phyloP scores from a whole-genome alignment of 2,113 vertebrate genomes.

The Athene cunicularia region DNA sequence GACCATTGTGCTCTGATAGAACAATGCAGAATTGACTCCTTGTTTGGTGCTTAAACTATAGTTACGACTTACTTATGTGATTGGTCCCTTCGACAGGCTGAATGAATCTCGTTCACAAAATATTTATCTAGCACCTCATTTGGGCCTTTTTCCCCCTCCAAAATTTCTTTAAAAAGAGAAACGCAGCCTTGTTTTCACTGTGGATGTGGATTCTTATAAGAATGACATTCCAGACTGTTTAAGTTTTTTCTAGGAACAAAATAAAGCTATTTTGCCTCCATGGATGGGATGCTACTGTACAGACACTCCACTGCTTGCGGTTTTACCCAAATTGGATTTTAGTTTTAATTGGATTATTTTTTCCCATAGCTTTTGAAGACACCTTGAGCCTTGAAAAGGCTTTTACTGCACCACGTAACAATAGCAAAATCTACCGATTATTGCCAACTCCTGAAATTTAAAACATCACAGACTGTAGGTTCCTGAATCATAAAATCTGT shows the following conservation, averaged over 20 bases:
- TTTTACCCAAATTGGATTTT: not conserved
- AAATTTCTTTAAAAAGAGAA: conserved; percentile 31
- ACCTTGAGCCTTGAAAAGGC: not conserved
- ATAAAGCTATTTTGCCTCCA: not conserved
- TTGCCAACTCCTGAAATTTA: not conserved
- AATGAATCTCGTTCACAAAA: not conserved
- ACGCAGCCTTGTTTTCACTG: not conserved
- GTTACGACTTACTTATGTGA: not conserved
- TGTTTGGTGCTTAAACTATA: not conserved
- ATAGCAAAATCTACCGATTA: not conserved
- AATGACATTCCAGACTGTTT: not conserved
- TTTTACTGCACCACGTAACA: not conserved
- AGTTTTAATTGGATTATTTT: not conserved
- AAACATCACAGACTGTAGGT: not conserved
- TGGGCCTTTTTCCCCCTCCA: not conserved
- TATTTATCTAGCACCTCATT: conserved; percentile 50
- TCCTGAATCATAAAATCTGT: not conserved
- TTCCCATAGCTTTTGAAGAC: not conserved
- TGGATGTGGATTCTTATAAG: not conserved
- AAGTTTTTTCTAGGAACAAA: not conserved
- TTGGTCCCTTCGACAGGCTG: not conserved
- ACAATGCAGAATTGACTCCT: not conserved
- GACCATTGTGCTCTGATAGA: not conserved
- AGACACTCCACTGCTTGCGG: not conserved
- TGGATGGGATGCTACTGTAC: not conserved